phyloP scores from a whole-genome alignment of 2,888 invertebrate genomes.

The Carpatolechia fugitivella region DNA sequence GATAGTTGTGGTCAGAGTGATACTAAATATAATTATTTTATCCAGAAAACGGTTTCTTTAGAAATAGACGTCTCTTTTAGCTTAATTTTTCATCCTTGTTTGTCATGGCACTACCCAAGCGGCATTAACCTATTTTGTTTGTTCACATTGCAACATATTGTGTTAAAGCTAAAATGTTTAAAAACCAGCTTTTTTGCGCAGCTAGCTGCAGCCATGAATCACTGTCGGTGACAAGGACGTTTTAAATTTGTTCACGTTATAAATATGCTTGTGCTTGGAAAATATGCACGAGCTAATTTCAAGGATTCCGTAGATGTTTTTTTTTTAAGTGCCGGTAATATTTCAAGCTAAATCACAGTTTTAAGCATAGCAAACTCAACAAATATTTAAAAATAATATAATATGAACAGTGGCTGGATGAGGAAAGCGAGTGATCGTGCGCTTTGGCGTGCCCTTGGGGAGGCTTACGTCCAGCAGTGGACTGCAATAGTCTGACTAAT shows the following conservation, averaged over 20 bases:
- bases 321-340: background rate
- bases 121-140: conserved; percentile 22
- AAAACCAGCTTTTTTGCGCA: conserved; percentile 35
- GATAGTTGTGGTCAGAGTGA: background rate
- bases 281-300: conserved; percentile 14
- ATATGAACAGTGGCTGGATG: too few relatives aligned
- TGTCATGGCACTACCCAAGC: conserved; percentile 6
- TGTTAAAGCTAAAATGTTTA: conserved; percentile 18
- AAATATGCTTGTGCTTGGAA: conserved; percentile 17
- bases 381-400: too few relatives aligned
- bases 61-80: background rate
- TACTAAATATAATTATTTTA: background rate
- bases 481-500: too few relatives aligned
- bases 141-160: conserved; percentile 13
- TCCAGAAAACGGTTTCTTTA: background rate
- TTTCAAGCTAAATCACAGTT: background rate
- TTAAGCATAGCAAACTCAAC: too few relatives aligned
- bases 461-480: too few relatives aligned
- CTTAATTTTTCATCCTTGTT: background rate
- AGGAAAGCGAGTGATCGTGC: too few relatives aligned
- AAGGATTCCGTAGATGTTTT: background rate
- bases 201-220: conserved; percentile 43
- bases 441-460: too few relatives aligned
- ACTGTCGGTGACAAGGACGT: conserved; percentile 36
- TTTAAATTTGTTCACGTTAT: conserved; percentile 32